Conservation (phyloP, 1,140 invertebrate species). For the Berghia stephanieae region DNA sequence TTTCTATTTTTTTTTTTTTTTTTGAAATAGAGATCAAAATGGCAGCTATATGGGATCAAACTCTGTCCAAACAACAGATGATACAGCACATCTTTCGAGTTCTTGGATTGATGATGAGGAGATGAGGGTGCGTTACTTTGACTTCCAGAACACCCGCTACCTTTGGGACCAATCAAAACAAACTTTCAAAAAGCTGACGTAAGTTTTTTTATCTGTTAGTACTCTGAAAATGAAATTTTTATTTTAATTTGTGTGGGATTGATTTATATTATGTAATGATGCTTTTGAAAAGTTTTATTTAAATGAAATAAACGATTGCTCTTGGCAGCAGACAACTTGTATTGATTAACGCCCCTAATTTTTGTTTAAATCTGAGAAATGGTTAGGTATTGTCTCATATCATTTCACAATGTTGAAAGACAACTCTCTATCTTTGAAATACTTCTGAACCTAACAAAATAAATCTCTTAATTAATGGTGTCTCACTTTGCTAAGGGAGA, state of each 20-base stretch:
- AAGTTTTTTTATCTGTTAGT: conserved; percentile 39
- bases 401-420: too few species aligned
- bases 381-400: too few species aligned
- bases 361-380: too few species aligned
- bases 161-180: conserved; percentile 50
- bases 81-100: conserved; percentile 14
- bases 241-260: neutral
- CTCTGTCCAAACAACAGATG: neutral
- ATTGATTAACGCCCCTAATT: too few species aligned
- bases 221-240: neutral
- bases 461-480: too few species aligned
- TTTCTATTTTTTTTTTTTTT: conserved; percentile 3
- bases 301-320: too few species aligned
- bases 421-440: too few species aligned
- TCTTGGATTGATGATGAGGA: conserved; percentile 27
- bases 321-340: too few species aligned
- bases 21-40: neutral
- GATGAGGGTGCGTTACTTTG: conserved; percentile 51
- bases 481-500: too few species aligned
- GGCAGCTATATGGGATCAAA: conserved; percentile 1
- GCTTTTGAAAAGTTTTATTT: too few species aligned
- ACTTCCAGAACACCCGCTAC: conserved; percentile 60
- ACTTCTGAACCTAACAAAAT: too few species aligned
- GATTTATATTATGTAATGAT: too few species aligned
- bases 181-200: conserved; percentile 56